A percentile compares a stretch with the other conserved stretches of the same genome.
Conservation (phyloP, 2,888 invertebrate genomes). For the Micropterix aruncella region DNA sequence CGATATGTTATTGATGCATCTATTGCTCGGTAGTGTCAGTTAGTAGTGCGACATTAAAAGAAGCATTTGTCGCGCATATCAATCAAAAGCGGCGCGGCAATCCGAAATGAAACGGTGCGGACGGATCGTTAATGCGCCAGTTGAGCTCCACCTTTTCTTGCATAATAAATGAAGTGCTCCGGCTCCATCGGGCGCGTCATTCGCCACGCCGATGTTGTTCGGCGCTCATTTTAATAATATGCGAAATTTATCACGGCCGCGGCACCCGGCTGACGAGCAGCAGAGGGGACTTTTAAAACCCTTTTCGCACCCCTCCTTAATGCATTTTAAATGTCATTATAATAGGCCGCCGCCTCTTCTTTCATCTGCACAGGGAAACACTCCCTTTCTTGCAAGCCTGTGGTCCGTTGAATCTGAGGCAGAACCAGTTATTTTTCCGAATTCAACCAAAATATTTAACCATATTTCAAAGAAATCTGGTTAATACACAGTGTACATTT, state of each 20-base stretch:
- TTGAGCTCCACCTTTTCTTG: neutral
- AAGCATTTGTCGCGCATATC: neutral
- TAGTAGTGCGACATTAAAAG: neutral
- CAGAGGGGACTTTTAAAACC: too few relatives aligned
- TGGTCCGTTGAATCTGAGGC: too few relatives aligned
- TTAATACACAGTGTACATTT: too few relatives aligned
- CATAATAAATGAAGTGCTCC: neutral
- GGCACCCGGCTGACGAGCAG: neutral
- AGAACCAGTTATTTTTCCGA: too few relatives aligned
- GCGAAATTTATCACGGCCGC: neutral
- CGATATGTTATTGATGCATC: too few relatives aligned
- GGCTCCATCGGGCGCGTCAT: neutral
- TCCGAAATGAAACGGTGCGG: too few relatives aligned
- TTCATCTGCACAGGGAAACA: too few relatives aligned
- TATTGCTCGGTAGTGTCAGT: too few relatives aligned
- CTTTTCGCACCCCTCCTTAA: constrained; percentile 8
- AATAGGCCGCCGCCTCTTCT: constrained; percentile 10
- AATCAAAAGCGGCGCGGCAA: neutral
- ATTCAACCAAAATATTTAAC: too few relatives aligned
- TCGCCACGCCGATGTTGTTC: neutral
- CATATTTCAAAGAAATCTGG: too few relatives aligned
- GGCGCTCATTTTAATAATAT: neutral
- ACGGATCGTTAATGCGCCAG: neutral
- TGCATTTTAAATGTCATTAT: constrained; percentile 12
- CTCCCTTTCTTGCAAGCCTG: too few relatives aligned